These are phyloP conservation scores for Darevskia mixta DNA, from an alignment of 2,797 vertebrate species.

Conservation along the genomic window DNA sequence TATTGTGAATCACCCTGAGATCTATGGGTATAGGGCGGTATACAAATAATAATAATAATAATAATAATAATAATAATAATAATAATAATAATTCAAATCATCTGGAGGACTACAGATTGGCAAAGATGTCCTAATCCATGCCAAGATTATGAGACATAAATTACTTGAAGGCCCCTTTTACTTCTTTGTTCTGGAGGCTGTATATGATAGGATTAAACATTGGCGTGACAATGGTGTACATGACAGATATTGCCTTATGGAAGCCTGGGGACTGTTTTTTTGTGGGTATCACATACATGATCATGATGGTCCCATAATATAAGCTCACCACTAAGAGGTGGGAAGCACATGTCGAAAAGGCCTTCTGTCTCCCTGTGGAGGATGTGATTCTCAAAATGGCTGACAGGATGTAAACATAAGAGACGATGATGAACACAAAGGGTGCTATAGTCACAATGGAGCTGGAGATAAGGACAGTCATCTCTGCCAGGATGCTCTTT, in stretches of 20 bases:
- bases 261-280: background rate
- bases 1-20: too few relatives aligned
- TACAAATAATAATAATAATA: too few relatives aligned
- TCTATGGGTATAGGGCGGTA: too few relatives aligned
- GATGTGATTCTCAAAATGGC: background rate
- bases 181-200: background rate
- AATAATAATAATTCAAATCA: too few relatives aligned
- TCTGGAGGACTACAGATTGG: too few relatives aligned
- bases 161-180: background rate
- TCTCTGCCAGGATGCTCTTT: background rate
- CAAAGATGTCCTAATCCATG: background rate
- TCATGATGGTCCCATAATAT: constrained; percentile 20
- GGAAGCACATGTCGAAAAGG: background rate
- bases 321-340: background rate
- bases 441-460: background rate
- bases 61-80: too few relatives aligned
- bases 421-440: background rate
- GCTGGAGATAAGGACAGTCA: background rate
- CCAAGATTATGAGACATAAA: background rate
- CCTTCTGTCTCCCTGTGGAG: background rate
- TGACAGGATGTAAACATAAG: background rate
- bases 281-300: background rate
- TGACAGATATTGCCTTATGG: background rate
- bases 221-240: background rate
- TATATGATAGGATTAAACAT: constrained; percentile 10